phyloP scores from a whole-genome alignment of 2,888 invertebrate genomes.

The Thysanoteuthis rhombus region DNA sequence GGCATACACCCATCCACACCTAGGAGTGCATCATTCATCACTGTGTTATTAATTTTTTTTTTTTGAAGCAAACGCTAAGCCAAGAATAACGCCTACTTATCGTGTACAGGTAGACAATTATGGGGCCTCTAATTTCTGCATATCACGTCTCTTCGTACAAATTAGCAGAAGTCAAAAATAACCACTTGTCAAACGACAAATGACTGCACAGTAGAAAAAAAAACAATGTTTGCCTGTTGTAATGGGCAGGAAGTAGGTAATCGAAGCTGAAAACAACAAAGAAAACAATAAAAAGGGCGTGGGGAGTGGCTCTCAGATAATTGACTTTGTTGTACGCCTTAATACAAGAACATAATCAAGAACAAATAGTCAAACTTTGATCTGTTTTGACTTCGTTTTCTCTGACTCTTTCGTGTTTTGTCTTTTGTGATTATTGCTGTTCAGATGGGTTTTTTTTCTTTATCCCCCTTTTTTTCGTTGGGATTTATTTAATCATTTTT shows the following conservation, averaged over 20 bases:
- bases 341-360: background rate
- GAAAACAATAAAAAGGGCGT: background rate
- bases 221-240: background rate
- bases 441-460: background rate
- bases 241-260: conserved; percentile 12
- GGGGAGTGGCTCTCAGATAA: background rate
- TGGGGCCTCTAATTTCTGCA: background rate
- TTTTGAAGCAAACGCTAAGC: background rate
- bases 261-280: background rate
- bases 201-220: background rate
- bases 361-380: conserved; percentile 12
- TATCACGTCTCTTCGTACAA: background rate
- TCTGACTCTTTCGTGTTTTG: background rate
- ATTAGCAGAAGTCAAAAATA: background rate
- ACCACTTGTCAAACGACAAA: background rate
- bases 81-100: background rate
- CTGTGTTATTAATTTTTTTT: background rate
- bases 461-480: background rate
- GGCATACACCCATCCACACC: background rate
- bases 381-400: background rate
- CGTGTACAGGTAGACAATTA: background rate
- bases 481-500: background rate
- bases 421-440: background rate
- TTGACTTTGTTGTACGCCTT: background rate
- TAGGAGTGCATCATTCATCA: background rate